phyloP scores from a whole-genome alignment of 35 echinoderm and acorn worm species.

The Apostichopus californicus region DNA sequence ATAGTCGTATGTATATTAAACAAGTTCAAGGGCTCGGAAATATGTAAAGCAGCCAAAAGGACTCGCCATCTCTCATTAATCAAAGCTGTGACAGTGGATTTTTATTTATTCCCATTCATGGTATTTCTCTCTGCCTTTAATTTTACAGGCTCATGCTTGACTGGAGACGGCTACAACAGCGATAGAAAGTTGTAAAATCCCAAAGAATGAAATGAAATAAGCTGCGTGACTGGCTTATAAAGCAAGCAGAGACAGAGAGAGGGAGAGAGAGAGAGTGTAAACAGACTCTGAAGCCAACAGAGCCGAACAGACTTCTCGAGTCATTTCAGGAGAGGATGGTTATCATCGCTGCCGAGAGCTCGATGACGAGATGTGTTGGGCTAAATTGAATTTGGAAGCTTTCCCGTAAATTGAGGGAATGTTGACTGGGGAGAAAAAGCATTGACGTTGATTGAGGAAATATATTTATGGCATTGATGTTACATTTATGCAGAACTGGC shows the following conservation, averaged over 20 bases:
- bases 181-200: conserved; percentile 11
- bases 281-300: neutral
- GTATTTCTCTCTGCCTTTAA: conserved; percentile 8
- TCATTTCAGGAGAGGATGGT: neutral
- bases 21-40: no score
- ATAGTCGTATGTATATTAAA: no score
- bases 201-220: conserved; percentile 7
- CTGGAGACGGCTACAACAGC: neutral
- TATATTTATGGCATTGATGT: neutral
- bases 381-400: conserved; percentile 27
- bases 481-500: neutral
- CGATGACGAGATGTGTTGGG: neutral
- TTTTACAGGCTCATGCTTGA: conserved; percentile 43
- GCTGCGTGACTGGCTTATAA: neutral
- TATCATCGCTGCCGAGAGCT: neutral
- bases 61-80: conserved; percentile 22
- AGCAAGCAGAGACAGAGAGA: neutral
- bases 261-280: conserved; percentile 16
- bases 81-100: conserved; percentile 21
- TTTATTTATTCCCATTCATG: neutral
- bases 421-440: neutral
- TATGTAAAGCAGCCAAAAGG: no score
- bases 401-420: conserved; percentile 27
- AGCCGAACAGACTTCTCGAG: neutral
- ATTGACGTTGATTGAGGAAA: neutral